Evolutionary conservation across 2,113 vertebrate species (phyloP).

Genomic region (Semnornis frantzii): DNA sequence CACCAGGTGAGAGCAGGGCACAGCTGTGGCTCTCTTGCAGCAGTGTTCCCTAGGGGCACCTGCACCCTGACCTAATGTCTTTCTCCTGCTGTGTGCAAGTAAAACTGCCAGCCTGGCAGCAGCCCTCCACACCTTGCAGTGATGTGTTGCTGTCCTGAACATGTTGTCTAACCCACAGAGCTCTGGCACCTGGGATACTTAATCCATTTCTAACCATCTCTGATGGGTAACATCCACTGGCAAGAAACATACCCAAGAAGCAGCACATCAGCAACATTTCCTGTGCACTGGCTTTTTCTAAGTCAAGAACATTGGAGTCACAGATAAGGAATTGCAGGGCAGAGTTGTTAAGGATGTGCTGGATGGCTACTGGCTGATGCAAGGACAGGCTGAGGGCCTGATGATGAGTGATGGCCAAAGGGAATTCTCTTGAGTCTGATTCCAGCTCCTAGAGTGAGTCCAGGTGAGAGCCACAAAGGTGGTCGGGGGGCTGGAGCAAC

Average conservation of each 20-base stretch:
- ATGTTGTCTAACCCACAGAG: neutral
- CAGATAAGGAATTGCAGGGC: neutral
- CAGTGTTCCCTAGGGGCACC: neutral
- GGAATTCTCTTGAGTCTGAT: neutral
- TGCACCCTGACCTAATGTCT: neutral
- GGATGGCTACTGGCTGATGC: neutral
- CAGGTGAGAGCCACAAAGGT: too few species aligned
- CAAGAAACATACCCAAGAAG: neutral
- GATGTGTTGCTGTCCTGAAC: neutral
- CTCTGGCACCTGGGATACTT: neutral
- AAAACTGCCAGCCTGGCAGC: neutral
- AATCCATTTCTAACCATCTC: neutral
- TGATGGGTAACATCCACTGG: neutral
- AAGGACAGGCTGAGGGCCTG: neutral
- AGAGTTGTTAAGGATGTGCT: neutral
- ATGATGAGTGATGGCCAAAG: neutral
- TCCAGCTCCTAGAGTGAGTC: neutral
- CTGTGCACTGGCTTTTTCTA: neutral
- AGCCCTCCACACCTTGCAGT: neutral
- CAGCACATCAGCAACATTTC: neutral
- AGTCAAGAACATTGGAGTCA: neutral
- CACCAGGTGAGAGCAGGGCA: conserved; percentile 83
- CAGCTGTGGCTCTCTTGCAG: neutral
- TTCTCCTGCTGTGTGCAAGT: neutral
- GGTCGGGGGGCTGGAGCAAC: too few species aligned